These are phyloP conservation scores for Melanerpes formicivorus DNA, from an alignment of 2,113 vertebrate species.

Conservation along the genomic window DNA sequence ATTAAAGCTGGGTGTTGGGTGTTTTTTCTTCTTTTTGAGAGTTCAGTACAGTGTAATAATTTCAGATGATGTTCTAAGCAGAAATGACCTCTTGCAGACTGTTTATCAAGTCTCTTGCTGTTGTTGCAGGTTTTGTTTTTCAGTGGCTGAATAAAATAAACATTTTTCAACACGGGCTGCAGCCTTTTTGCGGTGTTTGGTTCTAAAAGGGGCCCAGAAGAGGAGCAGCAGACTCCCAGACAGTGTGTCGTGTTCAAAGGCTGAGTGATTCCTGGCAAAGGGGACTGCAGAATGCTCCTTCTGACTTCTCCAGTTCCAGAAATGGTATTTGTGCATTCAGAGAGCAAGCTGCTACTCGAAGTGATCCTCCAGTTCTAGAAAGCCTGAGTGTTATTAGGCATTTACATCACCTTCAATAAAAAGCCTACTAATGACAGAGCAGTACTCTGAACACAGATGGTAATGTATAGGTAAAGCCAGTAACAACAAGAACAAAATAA, in stretches of 20 bases:
- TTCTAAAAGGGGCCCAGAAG: neutral
- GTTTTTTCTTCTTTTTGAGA: neutral
- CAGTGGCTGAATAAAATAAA: neutral
- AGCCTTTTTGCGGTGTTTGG: neutral
- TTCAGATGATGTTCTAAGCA: neutral
- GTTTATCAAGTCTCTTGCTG: neutral
- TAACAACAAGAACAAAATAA: neutral
- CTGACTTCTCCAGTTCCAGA: neutral
- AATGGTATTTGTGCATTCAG: neutral
- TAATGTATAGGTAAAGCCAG: neutral
- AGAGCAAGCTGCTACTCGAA: neutral
- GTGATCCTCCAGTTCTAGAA: neutral
- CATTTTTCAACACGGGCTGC: neutral
- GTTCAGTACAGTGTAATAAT: neutral
- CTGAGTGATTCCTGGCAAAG: neutral
- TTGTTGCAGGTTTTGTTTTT: neutral
- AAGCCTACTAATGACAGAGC: neutral
- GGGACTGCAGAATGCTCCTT: neutral
- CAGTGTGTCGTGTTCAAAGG: neutral
- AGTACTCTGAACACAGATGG: neutral
- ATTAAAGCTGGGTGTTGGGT: neutral
- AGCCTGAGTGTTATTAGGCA: neutral
- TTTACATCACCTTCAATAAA: neutral
- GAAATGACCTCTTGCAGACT: neutral
- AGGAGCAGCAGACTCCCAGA: neutral